Conservation (phyloP, 2,888 invertebrate species). For the Endomychus coccineus region DNA sequence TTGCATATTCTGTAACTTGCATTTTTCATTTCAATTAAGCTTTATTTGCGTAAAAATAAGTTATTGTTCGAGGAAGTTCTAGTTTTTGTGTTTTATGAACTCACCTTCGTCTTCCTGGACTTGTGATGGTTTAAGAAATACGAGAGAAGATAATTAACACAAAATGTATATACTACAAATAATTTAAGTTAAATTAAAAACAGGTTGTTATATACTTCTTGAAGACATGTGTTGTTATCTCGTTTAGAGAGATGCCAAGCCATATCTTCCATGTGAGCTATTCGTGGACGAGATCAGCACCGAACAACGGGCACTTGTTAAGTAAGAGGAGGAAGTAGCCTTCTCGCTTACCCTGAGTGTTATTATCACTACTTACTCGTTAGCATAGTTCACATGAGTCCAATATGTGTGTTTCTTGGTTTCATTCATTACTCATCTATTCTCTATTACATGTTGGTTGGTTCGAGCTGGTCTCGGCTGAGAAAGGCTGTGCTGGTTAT, state of each 20-base stretch:
- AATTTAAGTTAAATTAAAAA: slow-evolving; percentile 21
- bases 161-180: slow-evolving; percentile 26
- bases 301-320: slow-evolving; percentile 23
- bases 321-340: slow-evolving; percentile 33
- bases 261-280: slow-evolving; percentile 5
- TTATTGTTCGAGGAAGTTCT: too few relatives aligned
- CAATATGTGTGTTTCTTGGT: slow-evolving; percentile 24
- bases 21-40: slow-evolving; percentile 13
- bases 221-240: too few relatives aligned
- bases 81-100: slow-evolving; percentile 20
- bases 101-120: slow-evolving; percentile 31
- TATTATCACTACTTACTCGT: slow-evolving; percentile 18
- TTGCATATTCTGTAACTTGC: slow-evolving; percentile 10
- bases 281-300: slow-evolving; percentile 33
- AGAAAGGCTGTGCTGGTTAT: slow-evolving; percentile 28
- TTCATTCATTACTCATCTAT: slow-evolving; percentile 20
- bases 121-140: slow-evolving; percentile 37
- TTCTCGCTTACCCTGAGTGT: slow-evolving; percentile 37
- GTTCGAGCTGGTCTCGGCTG: slow-evolving; percentile 40
- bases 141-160: slow-evolving; percentile 24
- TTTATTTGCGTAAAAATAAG: too few relatives aligned
- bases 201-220: slow-evolving; percentile 10
- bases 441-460: slow-evolving; percentile 18
- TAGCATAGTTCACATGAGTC: too few relatives aligned
- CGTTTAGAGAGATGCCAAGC: too few relatives aligned